These are phyloP conservation scores for Holacanthus passer DNA, from an alignment of 2,113 vertebrate species.

Conservation along the genomic window DNA sequence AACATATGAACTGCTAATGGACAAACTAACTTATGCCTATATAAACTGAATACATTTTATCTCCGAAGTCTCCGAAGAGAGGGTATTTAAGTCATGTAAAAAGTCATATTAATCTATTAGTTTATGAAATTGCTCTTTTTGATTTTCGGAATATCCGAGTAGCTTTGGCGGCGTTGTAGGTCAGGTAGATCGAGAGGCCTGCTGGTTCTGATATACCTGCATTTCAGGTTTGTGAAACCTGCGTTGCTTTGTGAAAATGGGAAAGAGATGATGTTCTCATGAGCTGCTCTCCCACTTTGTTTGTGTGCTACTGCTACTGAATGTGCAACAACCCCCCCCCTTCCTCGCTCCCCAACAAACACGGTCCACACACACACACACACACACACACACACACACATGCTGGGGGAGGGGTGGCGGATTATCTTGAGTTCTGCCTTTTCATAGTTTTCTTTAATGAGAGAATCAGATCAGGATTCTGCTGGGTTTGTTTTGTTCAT, in stretches of 20 bases:
- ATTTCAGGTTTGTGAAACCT: constrained; percentile 54
- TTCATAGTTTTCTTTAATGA: constrained; percentile 54
- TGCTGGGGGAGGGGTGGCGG: constrained; percentile 39
- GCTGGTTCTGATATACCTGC: constrained; percentile 41
- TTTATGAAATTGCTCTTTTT: constrained; percentile 56
- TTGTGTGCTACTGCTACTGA: constrained; percentile 77
- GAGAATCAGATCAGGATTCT: constrained; percentile 58
- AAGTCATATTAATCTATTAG: constrained; percentile 75
- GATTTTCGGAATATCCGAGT: constrained; percentile 33
- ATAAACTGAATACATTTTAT: constrained; percentile 80
- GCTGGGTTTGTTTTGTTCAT: constrained; percentile 37
- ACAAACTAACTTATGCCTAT: constrained; percentile 78
- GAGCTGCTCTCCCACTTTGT: constrained; percentile 61
- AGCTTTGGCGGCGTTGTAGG: constrained; percentile 53
- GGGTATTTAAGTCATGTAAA: constrained; percentile 77
- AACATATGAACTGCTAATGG: constrained; percentile 70
- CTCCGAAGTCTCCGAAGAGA: constrained; percentile 72
- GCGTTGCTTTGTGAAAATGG: constrained; percentile 45
- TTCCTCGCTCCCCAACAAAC: constrained; percentile 35
- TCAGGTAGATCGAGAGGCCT: constrained; percentile 30
- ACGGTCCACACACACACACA: constrained; percentile 42
- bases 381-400: constrained; percentile 53
- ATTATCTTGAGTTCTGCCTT: constrained; percentile 72
- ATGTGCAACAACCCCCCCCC: constrained; percentile 62
- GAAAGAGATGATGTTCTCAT: constrained; percentile 24